Evolutionary conservation across 2,888 invertebrate species (phyloP).

Genomic region (Pseudolycoriella hygida): DNA sequence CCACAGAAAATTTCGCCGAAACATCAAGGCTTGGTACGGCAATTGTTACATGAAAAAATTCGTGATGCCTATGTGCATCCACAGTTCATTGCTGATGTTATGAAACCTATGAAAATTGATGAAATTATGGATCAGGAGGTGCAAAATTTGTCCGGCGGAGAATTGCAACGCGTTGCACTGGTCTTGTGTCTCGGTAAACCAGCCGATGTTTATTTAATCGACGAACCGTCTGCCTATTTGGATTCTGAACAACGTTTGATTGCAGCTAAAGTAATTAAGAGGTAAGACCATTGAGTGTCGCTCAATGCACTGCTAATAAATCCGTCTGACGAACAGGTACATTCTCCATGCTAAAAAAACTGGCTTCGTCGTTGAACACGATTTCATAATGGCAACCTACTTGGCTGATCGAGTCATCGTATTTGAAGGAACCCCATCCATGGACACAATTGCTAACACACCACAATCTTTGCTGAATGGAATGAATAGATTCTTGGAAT

Average conservation of each 20-base stretch:
- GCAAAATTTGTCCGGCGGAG: constrained; percentile 97
- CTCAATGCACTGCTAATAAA: too few relatives aligned
- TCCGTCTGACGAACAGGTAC: too few relatives aligned
- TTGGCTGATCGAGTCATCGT: constrained; percentile 96
- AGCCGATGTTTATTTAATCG: constrained; percentile 96
- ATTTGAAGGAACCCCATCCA: constrained; percentile 88
- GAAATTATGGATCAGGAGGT: constrained; percentile 97
- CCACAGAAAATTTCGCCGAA: constrained; percentile 99
- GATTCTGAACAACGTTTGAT: constrained; percentile 99
- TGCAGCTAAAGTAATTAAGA: constrained; percentile 96
- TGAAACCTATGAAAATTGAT: constrained; percentile 95
- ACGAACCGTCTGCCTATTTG: constrained; percentile 96
- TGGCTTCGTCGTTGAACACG: constrained; percentile 99
- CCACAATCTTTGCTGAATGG: constrained; percentile 90
- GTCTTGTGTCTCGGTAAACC: constrained; percentile 95
- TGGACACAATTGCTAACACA: constrained; percentile 72
- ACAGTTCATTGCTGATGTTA: constrained; percentile 94
- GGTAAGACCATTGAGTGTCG: too few relatives aligned
- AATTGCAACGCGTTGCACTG: constrained; percentile 93
- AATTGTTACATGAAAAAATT: constrained; percentile 89
- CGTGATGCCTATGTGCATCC: constrained; percentile 96
- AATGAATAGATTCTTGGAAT: constrained; percentile 93
- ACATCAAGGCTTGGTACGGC: constrained; percentile 81
- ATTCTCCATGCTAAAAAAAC: constrained; percentile 98
- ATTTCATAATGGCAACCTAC: constrained; percentile 99